Percentiles rank a stretch among this genome's conserved stretches.
phyloP scores from a whole-genome alignment of 2,888 invertebrate species.

The Margaritifera margaritifera region DNA sequence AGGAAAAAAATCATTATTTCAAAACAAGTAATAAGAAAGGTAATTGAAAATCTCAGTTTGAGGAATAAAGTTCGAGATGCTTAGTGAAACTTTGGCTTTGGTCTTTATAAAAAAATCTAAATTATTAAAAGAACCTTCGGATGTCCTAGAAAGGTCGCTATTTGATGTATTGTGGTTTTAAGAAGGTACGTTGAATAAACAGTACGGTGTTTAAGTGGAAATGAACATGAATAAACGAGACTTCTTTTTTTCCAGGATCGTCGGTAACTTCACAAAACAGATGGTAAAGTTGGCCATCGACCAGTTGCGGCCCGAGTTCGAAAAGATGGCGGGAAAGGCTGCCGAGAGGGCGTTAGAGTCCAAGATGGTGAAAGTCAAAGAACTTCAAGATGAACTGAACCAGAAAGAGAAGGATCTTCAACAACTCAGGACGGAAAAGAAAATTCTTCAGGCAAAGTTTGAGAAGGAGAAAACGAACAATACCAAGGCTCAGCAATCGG shows the following conservation, averaged over 20 bases:
- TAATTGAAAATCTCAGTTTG: too few species aligned
- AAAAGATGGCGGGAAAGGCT: constrained; percentile 42
- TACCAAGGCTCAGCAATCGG: constrained; percentile 26
- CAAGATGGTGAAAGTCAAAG: constrained; percentile 42
- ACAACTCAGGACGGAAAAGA: constrained; percentile 38
- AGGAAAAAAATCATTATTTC: too few species aligned
- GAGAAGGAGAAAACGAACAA: constrained; percentile 41
- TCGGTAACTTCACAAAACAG: constrained; percentile 47
- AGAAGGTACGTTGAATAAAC: too few species aligned
- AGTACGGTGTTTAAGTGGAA: too few species aligned
- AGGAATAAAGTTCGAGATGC: too few species aligned
- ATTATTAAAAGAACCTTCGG: too few species aligned
- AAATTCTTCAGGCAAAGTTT: constrained; percentile 40
- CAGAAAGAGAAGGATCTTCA: constrained; percentile 43
- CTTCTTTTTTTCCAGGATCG: constrained; percentile 26
- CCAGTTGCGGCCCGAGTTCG: constrained; percentile 47
- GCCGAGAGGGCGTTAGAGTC: constrained; percentile 44
- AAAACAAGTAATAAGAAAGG: too few species aligned
- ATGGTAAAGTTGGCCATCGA: constrained; percentile 47
- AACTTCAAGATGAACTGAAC: constrained; percentile 45
- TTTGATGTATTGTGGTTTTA: too few species aligned
- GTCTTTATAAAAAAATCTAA: too few species aligned
- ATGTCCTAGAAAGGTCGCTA: too few species aligned
- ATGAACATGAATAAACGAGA: too few species aligned
- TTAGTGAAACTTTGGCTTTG: too few species aligned